Base-by-base conservation (phyloP, 2,797 vertebrate species). In the Myotis pilosus region DNA sequence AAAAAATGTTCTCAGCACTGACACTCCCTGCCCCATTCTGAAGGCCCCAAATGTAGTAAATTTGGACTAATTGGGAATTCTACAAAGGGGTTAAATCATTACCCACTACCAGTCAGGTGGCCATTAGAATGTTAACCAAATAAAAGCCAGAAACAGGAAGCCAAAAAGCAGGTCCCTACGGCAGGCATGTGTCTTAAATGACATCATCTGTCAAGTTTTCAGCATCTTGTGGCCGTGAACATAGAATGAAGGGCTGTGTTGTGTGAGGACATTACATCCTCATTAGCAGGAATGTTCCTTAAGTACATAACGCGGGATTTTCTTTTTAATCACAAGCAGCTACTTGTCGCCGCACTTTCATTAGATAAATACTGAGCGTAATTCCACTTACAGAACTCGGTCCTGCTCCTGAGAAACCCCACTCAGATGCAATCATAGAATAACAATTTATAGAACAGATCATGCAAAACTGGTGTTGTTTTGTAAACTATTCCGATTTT, bases 121-220 rank as follows among this genome's bases (percentile, higher is more conserved):
- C 98, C 98, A 96, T 98, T 98, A 98, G 96, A 98, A 98, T 97
- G 97, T 97, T 97, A 97, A 95, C 98, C 98, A 98, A 98, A 98
- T 98, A 98, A 98, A 98, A 98, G 98, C 97, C 98, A 98, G 98
- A 98, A 98, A 98, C 98, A 98, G 98, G 98, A 98, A 98, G 97
- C 97, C 97, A 97, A 98, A 97, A 98, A 97, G 91, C 98, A 98
- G 97, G 98, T 98, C 98, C 98, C 98, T 95, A 96, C 97, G 98
- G 98, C 98, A 98, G 98, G 98, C 98, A 98, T 98, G 98, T 98
- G 98, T 98, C 98, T 98, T 98, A 98, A 98, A 98, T 98, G 98
- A 98, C 97, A 98, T 98, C 98, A 98, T 98, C 97, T 98, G 98
- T 98, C 98, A 98, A 97, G 97, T 98, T 98, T 98, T 98, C 98